Percentiles rank a stretch among this genome's conserved stretches.
phyloP scores from a whole-genome alignment of 92 coral and sea anemone genomes.

The Paramuricea clavata region DNA sequence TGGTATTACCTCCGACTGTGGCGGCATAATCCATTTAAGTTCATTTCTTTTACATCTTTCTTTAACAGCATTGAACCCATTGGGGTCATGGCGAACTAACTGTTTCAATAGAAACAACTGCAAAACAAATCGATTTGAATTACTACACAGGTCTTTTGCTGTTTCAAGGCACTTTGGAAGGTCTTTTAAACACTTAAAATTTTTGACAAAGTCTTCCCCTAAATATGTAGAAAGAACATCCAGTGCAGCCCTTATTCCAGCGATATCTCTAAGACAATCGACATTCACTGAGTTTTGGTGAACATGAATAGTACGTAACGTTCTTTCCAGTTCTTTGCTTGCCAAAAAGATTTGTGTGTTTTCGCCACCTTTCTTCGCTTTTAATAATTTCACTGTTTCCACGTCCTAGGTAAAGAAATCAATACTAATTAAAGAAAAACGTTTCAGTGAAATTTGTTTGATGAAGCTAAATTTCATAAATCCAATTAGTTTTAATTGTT shows the following conservation, averaged over 20 bases:
- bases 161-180: conserved; percentile 34
- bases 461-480: too few species aligned
- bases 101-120: conserved; percentile 71
- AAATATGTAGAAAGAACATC: background rate
- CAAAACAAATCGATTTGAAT: conserved; percentile 41
- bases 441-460: too few species aligned
- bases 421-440: background rate
- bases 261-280: conserved; percentile 76
- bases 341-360: background rate
- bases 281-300: conserved; percentile 45
- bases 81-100: conserved; percentile 66
- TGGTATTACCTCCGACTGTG: conserved; percentile 39
- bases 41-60: conserved; percentile 56
- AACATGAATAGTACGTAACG: background rate
- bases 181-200: conserved; percentile 18
- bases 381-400: conserved; percentile 3
- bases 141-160: conserved; percentile 53
- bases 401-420: background rate
- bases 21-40: conserved; percentile 74
- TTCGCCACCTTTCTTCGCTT: background rate
- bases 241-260: conserved; percentile 31
- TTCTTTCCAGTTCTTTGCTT: background rate
- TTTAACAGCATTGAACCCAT: conserved; percentile 70
- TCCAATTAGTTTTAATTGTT: too few species aligned
- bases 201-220: background rate